Base-by-base conservation (phyloP, 2,888 invertebrate genomes). In the Xylophagus ater region DNA sequence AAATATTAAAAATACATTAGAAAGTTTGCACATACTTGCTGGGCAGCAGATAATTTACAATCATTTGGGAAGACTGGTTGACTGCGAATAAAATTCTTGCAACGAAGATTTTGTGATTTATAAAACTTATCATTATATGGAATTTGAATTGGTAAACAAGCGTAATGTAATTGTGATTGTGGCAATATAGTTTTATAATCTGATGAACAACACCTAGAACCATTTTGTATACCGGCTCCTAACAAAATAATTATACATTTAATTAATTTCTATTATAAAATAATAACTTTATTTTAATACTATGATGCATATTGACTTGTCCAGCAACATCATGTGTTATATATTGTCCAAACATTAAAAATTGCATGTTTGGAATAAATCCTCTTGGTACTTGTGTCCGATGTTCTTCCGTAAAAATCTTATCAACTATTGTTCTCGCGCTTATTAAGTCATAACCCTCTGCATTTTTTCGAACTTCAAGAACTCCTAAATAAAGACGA, bases 131-230 rank as follows among this genome's bases (percentile, higher is more conserved):
- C 78, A 29, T 68, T 61, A 0, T 65, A 60, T 0, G 74, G 67
- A 6, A 78, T 68, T 10, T 57, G 58, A 46, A 78, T 76, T 0
- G 76, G 72, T 26, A 73, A 67, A 46, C 78, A 78, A 24, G 72
- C 73, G 42, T 72, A 73, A 53, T 76, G 74, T 46, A 58, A 56
- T 54, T 62, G 57, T 26, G 68, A 63, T 2, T 62, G 51, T 1
- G 71, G 64, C 1, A 73, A 54, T 7, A 66, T 53, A 29, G 61
- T 65, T 1, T 55, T 49, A 20, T 35, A 37, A 21, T 43, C 43
- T 9, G 18, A 19, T n/a, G 43, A 38, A 34, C 43, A 43, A 26
- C 43, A 43, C 17, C 37, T 36, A 17, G 26, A 13, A 13, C 14
- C 18, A 14, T 29, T 29, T 2, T 26, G n/a, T 18, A 18, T 25